Percentiles rank a stretch among this genome's conserved stretches.
Conservation (phyloP, 2,113 vertebrate genomes). For the Passer montanus region DNA sequence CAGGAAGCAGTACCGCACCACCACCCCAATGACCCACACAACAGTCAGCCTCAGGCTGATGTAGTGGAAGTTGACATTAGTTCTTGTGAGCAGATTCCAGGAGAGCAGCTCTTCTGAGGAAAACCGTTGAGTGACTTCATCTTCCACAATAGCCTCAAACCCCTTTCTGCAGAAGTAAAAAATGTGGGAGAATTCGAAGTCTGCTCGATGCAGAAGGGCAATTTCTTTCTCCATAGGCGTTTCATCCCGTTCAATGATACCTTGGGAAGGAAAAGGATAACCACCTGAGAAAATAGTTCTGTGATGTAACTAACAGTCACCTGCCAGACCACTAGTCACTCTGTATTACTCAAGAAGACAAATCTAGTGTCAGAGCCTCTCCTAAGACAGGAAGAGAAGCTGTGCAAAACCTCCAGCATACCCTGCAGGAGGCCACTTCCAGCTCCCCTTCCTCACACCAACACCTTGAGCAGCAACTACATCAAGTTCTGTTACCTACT, state of each 20-base stretch:
- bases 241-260: conserved; percentile 87
- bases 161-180: conserved; percentile 93
- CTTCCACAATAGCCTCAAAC: conserved; percentile 91
- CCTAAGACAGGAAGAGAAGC: not conserved
- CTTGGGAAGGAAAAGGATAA: conserved; percentile 65
- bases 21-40: conserved; percentile 90
- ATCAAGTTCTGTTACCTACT: not conserved
- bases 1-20: conserved; percentile 88
- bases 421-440: not conserved
- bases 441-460: not conserved
- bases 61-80: conserved; percentile 92
- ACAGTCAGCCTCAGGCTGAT: conserved; percentile 88
- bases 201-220: conserved; percentile 71
- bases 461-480: not conserved
- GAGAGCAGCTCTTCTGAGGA: conserved; percentile 94
- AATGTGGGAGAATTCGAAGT: conserved; percentile 86
- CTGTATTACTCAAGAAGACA: not conserved
- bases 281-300: not conserved
- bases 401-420: not conserved
- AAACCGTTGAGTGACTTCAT: conserved; percentile 93
- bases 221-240: conserved; percentile 90
- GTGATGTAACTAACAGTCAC: not conserved
- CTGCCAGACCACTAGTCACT: not conserved
- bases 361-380: not conserved
- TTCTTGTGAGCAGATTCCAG: conserved; percentile 98